phyloP scores from a whole-genome alignment of 2,113 vertebrate genomes.

The Onychostruthus taczanowskii region DNA sequence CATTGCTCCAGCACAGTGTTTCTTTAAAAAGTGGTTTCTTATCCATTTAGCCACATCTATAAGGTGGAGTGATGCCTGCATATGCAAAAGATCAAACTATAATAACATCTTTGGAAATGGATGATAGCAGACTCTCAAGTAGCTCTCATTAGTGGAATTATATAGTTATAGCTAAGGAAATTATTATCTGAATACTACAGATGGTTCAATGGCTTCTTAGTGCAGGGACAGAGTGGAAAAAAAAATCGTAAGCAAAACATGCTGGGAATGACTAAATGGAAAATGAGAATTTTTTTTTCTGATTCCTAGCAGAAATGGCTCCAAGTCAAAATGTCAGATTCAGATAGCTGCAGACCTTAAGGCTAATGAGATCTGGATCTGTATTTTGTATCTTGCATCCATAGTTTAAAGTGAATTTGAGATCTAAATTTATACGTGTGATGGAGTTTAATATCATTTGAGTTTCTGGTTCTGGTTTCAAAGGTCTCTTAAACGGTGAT shows the following conservation, averaged over 20 bases:
- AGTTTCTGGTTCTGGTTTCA: slow-evolving; percentile 51
- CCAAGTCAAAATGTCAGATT: slow-evolving; percentile 67
- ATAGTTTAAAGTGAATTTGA: slow-evolving; percentile 60
- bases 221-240: slow-evolving; percentile 46
- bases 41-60: slow-evolving; percentile 11
- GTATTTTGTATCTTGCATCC: slow-evolving; percentile 54
- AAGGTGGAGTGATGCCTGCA: slow-evolving; percentile 32
- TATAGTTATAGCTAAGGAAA: slow-evolving; percentile 45
- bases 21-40: slow-evolving; percentile 36
- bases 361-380: slow-evolving; percentile 66
- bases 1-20: not conserved
- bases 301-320: slow-evolving; percentile 43
- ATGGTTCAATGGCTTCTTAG: slow-evolving; percentile 60
- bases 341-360: slow-evolving; percentile 56
- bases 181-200: slow-evolving; percentile 63
- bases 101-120: slow-evolving; percentile 55
- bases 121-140: slow-evolving; percentile 51
- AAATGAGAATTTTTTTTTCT: slow-evolving; percentile 29
- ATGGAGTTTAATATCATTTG: slow-evolving; percentile 54
- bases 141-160: slow-evolving; percentile 65
- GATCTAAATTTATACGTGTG: slow-evolving; percentile 55
- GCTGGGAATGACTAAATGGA: slow-evolving; percentile 64
- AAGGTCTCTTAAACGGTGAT: slow-evolving; percentile 26
- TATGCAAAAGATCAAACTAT: slow-evolving; percentile 54
- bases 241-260: slow-evolving; percentile 58